These are phyloP conservation scores for Branchinecta lynchi DNA, from an alignment of 1,140 invertebrate species.

Conservation along the genomic window DNA sequence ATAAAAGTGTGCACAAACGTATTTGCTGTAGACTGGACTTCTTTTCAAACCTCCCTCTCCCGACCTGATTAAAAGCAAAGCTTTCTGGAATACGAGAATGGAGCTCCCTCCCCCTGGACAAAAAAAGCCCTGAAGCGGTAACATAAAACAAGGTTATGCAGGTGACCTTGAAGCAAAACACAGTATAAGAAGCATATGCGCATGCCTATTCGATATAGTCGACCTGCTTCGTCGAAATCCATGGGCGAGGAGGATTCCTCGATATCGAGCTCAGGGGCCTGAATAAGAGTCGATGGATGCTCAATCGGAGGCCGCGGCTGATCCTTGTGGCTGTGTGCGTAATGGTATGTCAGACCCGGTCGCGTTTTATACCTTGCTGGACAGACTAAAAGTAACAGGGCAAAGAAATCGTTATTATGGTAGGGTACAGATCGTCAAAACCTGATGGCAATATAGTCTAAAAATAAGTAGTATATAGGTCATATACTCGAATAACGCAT, in stretches of 20 bases:
- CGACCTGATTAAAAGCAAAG: too few species aligned
- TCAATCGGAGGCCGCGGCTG: conserved; percentile 24
- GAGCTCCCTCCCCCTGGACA: too few species aligned
- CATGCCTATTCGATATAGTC: not conserved
- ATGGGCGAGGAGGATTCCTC: conserved; percentile 19
- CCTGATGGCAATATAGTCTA: too few species aligned
- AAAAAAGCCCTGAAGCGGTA: too few species aligned
- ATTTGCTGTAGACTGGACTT: too few species aligned
- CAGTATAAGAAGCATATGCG: not conserved
- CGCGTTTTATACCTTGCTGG: conserved; percentile 92
- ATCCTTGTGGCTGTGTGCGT: conserved; percentile 83
- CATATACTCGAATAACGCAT: too few species aligned
- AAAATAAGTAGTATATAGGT: too few species aligned
- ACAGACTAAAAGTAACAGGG: conserved; percentile 53
- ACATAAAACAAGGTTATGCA: not conserved
- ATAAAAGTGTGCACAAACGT: too few species aligned
- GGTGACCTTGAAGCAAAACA: not conserved
- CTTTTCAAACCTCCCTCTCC: too few species aligned
- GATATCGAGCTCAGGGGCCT: conserved; percentile 29
- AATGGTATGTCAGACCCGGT: conserved; percentile 91
- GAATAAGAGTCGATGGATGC: conserved; percentile 30
- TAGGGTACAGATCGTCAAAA: too few species aligned
- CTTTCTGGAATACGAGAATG: too few species aligned
- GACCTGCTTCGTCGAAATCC: conserved; percentile 8
- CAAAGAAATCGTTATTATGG: too few species aligned